A percentile compares a stretch with the other conserved stretches of the same genome.
phyloP scores from a whole-genome alignment of 1,140 invertebrate genomes.

The Helicoverpa zea region DNA sequence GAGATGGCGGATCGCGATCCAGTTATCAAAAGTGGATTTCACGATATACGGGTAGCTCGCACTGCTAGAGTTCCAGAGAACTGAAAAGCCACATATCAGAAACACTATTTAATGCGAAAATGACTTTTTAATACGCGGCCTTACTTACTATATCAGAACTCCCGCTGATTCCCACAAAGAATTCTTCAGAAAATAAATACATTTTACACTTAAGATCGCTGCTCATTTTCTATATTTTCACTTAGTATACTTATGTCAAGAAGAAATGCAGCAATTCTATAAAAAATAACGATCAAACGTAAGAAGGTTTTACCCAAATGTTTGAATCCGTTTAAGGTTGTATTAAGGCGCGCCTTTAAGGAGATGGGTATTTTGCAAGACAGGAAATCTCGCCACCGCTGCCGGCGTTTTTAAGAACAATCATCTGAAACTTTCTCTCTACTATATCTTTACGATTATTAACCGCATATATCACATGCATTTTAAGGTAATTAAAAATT shows the following conservation, averaged over 20 bases:
- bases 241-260: too few species aligned
- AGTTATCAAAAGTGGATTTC: constrained; percentile 36
- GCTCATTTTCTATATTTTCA: background rate
- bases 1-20: background rate
- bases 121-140: background rate
- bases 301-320: too few species aligned
- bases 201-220: background rate
- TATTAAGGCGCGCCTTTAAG: background rate
- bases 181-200: background rate
- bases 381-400: background rate
- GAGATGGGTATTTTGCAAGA: background rate
- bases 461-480: too few species aligned
- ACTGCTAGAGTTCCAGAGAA: background rate
- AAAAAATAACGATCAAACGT: too few species aligned
- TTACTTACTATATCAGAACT: background rate
- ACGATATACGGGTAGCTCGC: background rate
- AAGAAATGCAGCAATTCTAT: too few species aligned
- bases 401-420: background rate
- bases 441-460: too few species aligned
- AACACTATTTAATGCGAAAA: background rate
- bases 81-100: background rate
- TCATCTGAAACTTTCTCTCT: too few species aligned
- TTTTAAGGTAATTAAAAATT: too few species aligned
- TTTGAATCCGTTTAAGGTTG: background rate
- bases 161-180: background rate